Conservation (phyloP, 2,113 vertebrate species). For the human (Homo sapiens) region DNA sequence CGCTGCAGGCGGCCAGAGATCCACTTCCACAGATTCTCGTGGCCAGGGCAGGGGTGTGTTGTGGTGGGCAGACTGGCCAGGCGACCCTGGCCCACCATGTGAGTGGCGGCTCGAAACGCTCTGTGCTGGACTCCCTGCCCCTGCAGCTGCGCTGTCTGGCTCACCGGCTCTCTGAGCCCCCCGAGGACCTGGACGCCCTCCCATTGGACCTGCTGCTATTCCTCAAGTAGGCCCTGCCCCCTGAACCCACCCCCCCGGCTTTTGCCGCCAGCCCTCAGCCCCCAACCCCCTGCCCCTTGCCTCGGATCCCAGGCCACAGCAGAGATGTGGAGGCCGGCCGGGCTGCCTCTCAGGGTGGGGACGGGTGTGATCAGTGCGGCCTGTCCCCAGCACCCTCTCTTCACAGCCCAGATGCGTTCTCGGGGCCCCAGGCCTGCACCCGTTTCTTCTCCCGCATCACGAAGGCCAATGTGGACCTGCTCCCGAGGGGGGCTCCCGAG, state of each 20-base stretch:
- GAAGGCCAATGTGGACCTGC: constrained; percentile 63
- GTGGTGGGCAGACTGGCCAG: background rate
- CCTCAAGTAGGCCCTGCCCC: constrained; percentile 68
- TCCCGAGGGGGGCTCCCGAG: background rate
- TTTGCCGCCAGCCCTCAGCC: background rate
- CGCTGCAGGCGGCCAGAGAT: background rate
- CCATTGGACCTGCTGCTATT: constrained; percentile 76
- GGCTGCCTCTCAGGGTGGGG: background rate
- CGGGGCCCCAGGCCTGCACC: constrained; percentile 68
- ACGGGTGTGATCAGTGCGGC: too few species aligned
- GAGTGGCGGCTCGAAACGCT: background rate
- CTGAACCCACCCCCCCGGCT: too few species aligned
- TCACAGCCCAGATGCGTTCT: constrained; percentile 70
- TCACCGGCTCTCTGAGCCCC: constrained; percentile 45
- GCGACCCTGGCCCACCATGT: background rate
- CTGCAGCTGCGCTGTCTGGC: constrained; percentile 80
- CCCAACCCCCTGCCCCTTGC: background rate
- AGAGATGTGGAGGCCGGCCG: background rate
- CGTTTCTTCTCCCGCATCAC: constrained; percentile 48
- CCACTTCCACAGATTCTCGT: background rate
- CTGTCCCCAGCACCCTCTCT: background rate
- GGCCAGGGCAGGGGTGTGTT: background rate
- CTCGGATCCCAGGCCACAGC: background rate
- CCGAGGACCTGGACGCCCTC: constrained; percentile 69
- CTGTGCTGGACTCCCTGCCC: background rate